Conservation (phyloP, 2,113 vertebrate genomes). For the Delphinus delphis region DNA sequence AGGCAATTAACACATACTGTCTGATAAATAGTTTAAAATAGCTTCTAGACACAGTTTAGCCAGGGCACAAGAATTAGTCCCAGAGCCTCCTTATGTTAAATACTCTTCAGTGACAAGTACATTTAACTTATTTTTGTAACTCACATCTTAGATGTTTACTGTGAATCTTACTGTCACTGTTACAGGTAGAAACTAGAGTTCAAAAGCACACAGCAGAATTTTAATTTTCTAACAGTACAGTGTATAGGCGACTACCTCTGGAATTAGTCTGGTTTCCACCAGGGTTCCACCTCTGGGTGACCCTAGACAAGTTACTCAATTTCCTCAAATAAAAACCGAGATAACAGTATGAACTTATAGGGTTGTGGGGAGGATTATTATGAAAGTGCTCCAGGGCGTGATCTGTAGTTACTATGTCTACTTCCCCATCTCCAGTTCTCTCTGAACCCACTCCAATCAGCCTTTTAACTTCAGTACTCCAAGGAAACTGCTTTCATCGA, state of each 20-base stretch:
- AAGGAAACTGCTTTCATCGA: background rate
- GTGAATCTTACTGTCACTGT: background rate
- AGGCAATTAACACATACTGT: background rate
- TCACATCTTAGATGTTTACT: background rate
- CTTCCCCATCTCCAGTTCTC: background rate
- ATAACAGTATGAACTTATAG: background rate
- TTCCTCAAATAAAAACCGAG: background rate
- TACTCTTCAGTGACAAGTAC: conserved; percentile 5
- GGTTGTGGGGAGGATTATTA: background rate
- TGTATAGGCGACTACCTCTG: background rate
- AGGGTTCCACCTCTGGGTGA: background rate
- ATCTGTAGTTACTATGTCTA: background rate
- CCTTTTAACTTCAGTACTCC: background rate
- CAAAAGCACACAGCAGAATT: background rate
- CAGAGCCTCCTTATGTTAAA: background rate
- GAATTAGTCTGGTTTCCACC: background rate
- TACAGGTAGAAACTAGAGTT: conserved; percentile 27
- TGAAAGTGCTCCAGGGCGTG: background rate
- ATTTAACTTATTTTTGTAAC: conserved; percentile 22
- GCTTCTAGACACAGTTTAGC: background rate
- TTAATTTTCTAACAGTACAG: background rate
- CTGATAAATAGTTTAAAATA: conserved; percentile 25
- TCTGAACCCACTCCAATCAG: background rate
- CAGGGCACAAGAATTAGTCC: background rate
- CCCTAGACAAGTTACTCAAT: background rate